A percentile compares a stretch with the other conserved stretches of the same genome.
Conservation (phyloP, 2,888 invertebrate species). For the Cordilura impudica region DNA sequence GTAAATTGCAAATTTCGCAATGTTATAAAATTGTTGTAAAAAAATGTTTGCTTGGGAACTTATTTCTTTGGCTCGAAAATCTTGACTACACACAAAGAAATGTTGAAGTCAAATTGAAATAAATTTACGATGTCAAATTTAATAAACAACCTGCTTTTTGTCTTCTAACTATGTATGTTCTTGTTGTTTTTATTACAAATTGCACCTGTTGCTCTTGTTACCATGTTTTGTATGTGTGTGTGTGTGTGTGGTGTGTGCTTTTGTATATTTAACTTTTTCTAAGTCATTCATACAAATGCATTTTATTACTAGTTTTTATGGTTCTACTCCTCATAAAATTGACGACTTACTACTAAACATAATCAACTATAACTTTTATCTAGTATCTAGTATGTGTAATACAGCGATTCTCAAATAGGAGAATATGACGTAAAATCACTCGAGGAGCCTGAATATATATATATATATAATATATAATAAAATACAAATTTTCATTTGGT, state of each 20-base stretch:
- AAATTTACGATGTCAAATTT: background rate
- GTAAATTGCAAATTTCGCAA: constrained; percentile 49
- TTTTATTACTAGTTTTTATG: constrained; percentile 42
- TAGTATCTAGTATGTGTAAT: constrained; percentile 35
- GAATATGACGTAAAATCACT: too few relatives aligned
- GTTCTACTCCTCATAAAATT: constrained; percentile 48
- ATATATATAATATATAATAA: too few relatives aligned
- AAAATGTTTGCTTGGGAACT: constrained; percentile 15
- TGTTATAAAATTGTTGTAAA: constrained; percentile 18
- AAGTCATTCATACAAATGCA: constrained; percentile 22
- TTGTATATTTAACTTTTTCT: constrained; percentile 17
- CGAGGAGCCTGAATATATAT: too few relatives aligned
- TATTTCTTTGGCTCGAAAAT: background rate
- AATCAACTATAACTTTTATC: constrained; percentile 40
- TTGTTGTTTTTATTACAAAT: constrained; percentile 41
- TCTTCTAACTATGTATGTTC: constrained; percentile 4
- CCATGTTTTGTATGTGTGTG: constrained; percentile 20
- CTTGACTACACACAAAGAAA: background rate
- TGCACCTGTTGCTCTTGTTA: constrained; percentile 55
- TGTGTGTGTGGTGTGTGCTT: background rate
- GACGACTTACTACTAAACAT: constrained; percentile 31
- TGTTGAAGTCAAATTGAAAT: background rate
- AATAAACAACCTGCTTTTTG: constrained; percentile 1
- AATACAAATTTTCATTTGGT: too few relatives aligned
- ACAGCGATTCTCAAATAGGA: background rate